phyloP scores from a whole-genome alignment of 92 coral and sea anemone genomes.

The Palythoa heliodiscus region DNA sequence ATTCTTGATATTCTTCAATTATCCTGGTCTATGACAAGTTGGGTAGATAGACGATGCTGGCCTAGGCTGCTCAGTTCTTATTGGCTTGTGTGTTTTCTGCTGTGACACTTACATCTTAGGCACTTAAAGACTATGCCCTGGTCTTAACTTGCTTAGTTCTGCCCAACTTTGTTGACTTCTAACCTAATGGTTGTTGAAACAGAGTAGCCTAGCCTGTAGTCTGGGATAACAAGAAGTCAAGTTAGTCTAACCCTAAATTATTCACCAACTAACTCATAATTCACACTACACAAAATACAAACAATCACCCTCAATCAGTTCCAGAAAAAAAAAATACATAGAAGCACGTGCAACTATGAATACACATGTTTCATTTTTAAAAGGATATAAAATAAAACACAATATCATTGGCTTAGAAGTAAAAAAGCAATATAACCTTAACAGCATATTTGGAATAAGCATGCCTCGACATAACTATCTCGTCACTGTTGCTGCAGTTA shows the following conservation, averaged over 20 bases:
- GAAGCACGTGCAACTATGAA: background rate
- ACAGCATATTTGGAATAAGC: too few species aligned
- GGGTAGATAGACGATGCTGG: slow-evolving; percentile 44
- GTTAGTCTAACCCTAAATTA: background rate
- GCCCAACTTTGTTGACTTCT: slow-evolving; percentile 44
- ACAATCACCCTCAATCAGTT: too few species aligned
- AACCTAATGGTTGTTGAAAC: slow-evolving; percentile 44
- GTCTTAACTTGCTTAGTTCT: slow-evolving; percentile 49
- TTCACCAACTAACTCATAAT: background rate
- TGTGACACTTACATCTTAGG: slow-evolving; percentile 40
- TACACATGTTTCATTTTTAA: background rate
- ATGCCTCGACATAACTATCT: too few species aligned
- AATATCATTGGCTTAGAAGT: too few species aligned
- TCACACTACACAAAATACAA: background rate
- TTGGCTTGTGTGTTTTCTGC: slow-evolving; percentile 29
- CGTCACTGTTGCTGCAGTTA: too few species aligned
- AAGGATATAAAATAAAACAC: too few species aligned
- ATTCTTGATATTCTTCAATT: slow-evolving; percentile 25
- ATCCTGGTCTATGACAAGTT: slow-evolving; percentile 44
- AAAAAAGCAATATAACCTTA: too few species aligned
- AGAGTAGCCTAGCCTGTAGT: slow-evolving; percentile 40
- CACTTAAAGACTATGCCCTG: slow-evolving; percentile 43
- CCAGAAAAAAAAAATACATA: too few species aligned
- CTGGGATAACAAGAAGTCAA: slow-evolving; percentile 12
- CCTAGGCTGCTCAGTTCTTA: slow-evolving; percentile 47